Conservation (phyloP, 1,140 invertebrate species). For the Ephestia elutella region DNA sequence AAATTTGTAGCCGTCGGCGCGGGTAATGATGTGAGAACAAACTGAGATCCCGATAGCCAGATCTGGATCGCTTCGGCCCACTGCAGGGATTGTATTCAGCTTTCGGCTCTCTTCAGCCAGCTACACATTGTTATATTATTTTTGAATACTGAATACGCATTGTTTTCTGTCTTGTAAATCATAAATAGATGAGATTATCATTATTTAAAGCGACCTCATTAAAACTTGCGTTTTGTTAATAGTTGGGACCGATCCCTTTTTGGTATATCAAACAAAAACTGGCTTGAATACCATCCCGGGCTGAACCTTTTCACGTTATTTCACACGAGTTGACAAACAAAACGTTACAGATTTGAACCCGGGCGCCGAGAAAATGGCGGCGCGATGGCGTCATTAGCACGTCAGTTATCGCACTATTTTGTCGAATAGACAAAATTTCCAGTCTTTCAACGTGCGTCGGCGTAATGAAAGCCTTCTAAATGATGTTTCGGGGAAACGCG, state of each 20-base stretch:
- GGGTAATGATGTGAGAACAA: slow-evolving; percentile 75
- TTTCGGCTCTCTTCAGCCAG: slow-evolving; percentile 29
- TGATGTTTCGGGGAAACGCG: slow-evolving; percentile 55
- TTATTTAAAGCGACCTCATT: neutral
- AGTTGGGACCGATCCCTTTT: slow-evolving; percentile 5
- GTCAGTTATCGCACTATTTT: slow-evolving; percentile 66
- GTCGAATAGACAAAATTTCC: slow-evolving; percentile 69
- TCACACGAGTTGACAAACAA: slow-evolving; percentile 47
- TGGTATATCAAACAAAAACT: slow-evolving; percentile 32
- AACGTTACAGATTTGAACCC: slow-evolving; percentile 49
- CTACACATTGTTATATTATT: slow-evolving; percentile 34
- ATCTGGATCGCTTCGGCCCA: slow-evolving; percentile 59
- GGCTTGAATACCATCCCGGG: slow-evolving; percentile 23
- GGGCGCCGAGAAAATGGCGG: slow-evolving; percentile 46
- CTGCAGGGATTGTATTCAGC: slow-evolving; percentile 44
- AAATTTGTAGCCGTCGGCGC: slow-evolving; percentile 74
- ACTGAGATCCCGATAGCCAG: slow-evolving; percentile 70
- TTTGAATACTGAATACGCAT: slow-evolving; percentile 30
- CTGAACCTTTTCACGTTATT: slow-evolving; percentile 48
- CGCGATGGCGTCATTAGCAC: slow-evolving; percentile 59
- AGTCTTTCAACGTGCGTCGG: slow-evolving; percentile 62
- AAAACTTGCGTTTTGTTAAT: slow-evolving; percentile 6
- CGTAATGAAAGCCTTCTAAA: slow-evolving; percentile 62
- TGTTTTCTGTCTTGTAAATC: slow-evolving; percentile 35
- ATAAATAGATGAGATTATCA: slow-evolving; percentile 18